Percentiles rank a stretch among this genome's conserved stretches.
phyloP scores from a whole-genome alignment of 2,888 invertebrate genomes.

The Cylindroiulus punctatus region DNA sequence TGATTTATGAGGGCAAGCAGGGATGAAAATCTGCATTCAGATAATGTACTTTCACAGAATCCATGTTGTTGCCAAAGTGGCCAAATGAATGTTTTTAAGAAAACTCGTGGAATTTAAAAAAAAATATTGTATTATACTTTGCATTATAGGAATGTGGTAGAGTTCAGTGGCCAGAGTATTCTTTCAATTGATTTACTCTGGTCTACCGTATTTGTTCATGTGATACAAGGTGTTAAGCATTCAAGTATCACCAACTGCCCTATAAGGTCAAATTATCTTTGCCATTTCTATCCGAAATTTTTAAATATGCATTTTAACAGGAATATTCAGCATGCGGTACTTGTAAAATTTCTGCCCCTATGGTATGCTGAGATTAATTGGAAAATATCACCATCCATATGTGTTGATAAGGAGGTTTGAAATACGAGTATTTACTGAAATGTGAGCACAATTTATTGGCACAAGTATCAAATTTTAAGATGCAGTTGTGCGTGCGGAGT shows the following conservation, averaged over 20 bases:
- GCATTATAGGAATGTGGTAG: neutral
- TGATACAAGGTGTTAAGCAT: slow-evolving; percentile 21
- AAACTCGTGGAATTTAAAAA: neutral
- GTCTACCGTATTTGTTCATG: neutral
- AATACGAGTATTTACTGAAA: slow-evolving; percentile 18
- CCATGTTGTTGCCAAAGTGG: neutral
- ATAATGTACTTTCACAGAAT: neutral
- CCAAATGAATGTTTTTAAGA: neutral
- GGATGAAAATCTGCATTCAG: neutral
- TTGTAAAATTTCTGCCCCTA: neutral
- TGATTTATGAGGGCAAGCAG: neutral
- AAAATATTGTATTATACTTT: neutral
- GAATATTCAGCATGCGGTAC: slow-evolving; percentile 21
- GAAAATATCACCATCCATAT: neutral
- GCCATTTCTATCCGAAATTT: neutral
- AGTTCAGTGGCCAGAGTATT: neutral
- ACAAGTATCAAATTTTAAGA: slow-evolving; percentile 22
- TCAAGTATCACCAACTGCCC: neutral
- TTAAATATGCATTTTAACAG: neutral
- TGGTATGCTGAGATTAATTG: neutral
- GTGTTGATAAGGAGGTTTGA: slow-evolving; percentile 23
- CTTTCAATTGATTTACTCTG: neutral
- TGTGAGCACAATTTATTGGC: slow-evolving; percentile 14
- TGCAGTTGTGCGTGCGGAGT: neutral
- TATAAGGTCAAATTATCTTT: neutral